A percentile compares a stretch with the other conserved stretches of the same genome.
These are phyloP conservation scores for Drosophila seguyi DNA, from an alignment of 1,140 invertebrate species.

Conservation along the genomic window DNA sequence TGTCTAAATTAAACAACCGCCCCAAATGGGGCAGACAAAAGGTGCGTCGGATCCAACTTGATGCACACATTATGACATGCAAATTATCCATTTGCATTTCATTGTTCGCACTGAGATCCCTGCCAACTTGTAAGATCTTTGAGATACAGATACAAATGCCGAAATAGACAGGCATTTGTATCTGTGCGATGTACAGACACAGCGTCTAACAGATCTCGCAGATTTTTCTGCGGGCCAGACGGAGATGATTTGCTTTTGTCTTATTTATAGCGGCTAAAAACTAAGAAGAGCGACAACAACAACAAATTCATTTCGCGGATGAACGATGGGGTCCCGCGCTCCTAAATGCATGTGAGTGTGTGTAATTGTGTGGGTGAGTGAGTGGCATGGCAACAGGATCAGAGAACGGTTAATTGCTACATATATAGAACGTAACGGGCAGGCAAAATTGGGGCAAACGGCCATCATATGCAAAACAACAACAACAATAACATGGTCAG, in stretches of 20 bases:
- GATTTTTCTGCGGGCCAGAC: slow-evolving; percentile 41
- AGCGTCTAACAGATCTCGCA: slow-evolving; percentile 14
- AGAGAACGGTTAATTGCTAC: slow-evolving; percentile 46
- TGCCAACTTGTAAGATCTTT: slow-evolving; percentile 29
- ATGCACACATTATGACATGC: slow-evolving; percentile 6
- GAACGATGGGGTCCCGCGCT: slow-evolving; percentile 19
- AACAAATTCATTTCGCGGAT: slow-evolving; percentile 13
- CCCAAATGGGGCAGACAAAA: slow-evolving; percentile 25
- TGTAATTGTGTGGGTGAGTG: slow-evolving; percentile 36
- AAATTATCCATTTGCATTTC: slow-evolving; percentile 22
- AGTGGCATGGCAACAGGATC: slow-evolving; percentile 76
- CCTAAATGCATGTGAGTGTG: slow-evolving; percentile 7
- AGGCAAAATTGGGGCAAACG: slow-evolving; percentile 66
- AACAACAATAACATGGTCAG: slow-evolving; percentile 53
- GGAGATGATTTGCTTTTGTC: slow-evolving; percentile 21
- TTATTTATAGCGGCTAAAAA: slow-evolving; percentile 50
- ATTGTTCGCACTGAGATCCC: slow-evolving; percentile 17
- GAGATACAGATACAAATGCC: slow-evolving; percentile 21
- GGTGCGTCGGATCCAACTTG: not conserved
- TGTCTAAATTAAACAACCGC: slow-evolving; percentile 19
- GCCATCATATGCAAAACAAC: slow-evolving; percentile 59
- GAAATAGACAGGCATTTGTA: not conserved
- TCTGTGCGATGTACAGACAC: slow-evolving; percentile 6
- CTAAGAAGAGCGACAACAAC: slow-evolving; percentile 14
- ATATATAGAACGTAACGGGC: slow-evolving; percentile 41